Percentiles rank a stretch among this genome's conserved stretches.
phyloP scores from a whole-genome alignment of 2,797 vertebrate species.

The Acanthopagrus latus region DNA sequence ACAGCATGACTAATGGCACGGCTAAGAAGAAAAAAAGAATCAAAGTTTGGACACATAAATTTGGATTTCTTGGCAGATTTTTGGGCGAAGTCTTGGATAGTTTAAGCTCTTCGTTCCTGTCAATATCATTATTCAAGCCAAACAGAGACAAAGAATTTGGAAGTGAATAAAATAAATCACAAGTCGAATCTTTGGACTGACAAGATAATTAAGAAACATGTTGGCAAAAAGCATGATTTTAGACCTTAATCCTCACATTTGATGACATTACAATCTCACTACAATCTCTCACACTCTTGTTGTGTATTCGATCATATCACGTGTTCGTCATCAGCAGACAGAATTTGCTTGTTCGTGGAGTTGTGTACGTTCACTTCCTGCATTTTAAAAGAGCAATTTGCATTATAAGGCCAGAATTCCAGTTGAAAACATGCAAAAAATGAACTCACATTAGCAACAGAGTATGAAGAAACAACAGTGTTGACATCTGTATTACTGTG shows the following conservation, averaged over 20 bases:
- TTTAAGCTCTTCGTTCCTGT: neutral
- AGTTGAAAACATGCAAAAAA: no score
- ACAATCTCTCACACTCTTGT: no score
- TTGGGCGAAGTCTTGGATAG: neutral
- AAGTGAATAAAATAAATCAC: neutral
- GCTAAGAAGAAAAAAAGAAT: neutral
- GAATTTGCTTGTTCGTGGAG: neutral
- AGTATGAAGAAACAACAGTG: no score
- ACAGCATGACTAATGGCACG: neutral
- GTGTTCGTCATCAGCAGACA: neutral
- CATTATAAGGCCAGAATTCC: no score
- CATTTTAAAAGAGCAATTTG: no score
- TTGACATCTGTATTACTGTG: no score
- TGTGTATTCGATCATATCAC: neutral
- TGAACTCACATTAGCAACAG: no score
- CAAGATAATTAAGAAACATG: neutral
- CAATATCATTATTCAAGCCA: neutral
- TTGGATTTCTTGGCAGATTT: neutral
- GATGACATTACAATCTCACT: neutral
- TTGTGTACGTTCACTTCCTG: neutral
- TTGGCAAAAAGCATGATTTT: neutral
- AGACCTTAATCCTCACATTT: neutral
- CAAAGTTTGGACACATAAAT: neutral
- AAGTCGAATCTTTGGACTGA: neutral
- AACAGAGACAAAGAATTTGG: neutral